Conservation (phyloP, 2,888 invertebrate genomes). For the Drymonia ruficornis region DNA sequence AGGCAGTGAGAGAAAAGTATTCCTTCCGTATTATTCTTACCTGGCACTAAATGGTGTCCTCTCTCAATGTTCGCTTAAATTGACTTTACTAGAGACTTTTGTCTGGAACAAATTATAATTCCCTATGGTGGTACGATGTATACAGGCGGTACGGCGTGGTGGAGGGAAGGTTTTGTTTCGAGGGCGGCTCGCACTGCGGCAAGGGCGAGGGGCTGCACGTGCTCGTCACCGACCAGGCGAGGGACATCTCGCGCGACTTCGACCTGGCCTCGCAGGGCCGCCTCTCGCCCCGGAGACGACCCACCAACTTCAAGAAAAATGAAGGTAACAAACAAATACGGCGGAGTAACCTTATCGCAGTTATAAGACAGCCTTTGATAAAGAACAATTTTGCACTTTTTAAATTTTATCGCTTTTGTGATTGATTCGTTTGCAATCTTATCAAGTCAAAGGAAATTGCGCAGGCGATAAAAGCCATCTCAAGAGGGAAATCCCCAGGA, state of each 20-base stretch:
- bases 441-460: too few relatives aligned
- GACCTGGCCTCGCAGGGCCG: conserved; percentile 89
- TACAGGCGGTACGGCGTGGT: conserved; percentile 92
- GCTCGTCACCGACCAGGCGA: conserved; percentile 90
- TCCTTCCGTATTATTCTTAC: too few relatives aligned
- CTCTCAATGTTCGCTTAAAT: neutral
- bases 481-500: too few relatives aligned
- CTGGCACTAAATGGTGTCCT: neutral
- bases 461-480: too few relatives aligned
- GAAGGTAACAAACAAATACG: conserved; percentile 37
- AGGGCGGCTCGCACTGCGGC: conserved; percentile 94
- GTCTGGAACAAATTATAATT: too few relatives aligned
- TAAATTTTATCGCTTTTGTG: neutral
- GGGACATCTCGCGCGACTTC: conserved; percentile 88
- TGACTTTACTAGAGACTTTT: too few relatives aligned
- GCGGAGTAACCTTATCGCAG: neutral
- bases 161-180: conserved; percentile 94
- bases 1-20: neutral
- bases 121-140: conserved; percentile 3
- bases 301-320: conserved; percentile 53
- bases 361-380: neutral
- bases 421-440: neutral
- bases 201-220: conserved; percentile 93
- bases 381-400: too few relatives aligned
- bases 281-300: conserved; percentile 82